Evolutionary conservation across 2,113 vertebrate genomes (phyloP), one percentile per base, ranked within the genome.

Genomic region (Ailuropoda melanoleuca): DNA sequence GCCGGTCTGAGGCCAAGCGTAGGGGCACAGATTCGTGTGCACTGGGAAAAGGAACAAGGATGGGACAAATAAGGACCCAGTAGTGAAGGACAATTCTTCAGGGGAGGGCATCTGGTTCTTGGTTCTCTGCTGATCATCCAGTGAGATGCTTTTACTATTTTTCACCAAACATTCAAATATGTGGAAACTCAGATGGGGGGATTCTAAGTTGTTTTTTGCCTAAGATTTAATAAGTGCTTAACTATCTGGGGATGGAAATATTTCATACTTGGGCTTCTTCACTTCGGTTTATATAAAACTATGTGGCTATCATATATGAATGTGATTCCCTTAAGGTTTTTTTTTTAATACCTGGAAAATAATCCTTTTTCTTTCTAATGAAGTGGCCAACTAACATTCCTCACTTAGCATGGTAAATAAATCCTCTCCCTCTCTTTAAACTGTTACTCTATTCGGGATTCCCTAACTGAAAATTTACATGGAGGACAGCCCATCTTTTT

Each of bases 191-290:
- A 82, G 19, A 60, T 55, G 82, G 77, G 4, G 58, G 11, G 56
- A 62, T 92, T 84, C n/a, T 83, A 56, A 95, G 14, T 55, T 88
- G 34, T 7, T 31, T 39, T 50, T 7, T 46, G 31, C 23, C 34
- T 6, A 43, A 80, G 60, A 66, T 87, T 78, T 58, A 74, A n/a
- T 60, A 77, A 72, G 64, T 78, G 14, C 1, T 39, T 68, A 31
- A 55, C 64, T 75, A 19, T 46, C 62, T 72, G 29, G 17, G 1
- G 60, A 74, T 74, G 23, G 11, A 31, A 64, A 21, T 66, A 58
- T 93, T 90, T 97, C 64, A 88, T 50, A 50, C 11, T 46, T 88
- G 43, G 39, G 31, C 37, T 37, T 84, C 8, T 85, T 88, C 87
- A 58, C 21, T 46, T 75, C 74, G 43, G 58, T 37, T 87, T 78